These are phyloP conservation scores for Eutrigla gurnardus DNA, from an alignment of 2,797 vertebrate species.

Conservation along the genomic window DNA sequence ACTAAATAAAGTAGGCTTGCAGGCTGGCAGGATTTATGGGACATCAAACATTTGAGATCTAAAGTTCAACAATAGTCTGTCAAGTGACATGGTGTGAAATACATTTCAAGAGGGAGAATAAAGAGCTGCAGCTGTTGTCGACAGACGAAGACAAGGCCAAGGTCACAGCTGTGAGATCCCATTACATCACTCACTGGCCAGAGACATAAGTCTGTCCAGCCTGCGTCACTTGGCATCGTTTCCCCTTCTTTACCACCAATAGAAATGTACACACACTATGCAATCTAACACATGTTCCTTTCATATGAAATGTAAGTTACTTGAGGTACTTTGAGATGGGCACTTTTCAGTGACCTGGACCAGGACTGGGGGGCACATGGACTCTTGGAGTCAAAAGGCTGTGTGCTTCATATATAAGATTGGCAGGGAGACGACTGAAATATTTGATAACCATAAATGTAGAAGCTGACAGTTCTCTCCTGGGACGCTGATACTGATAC, in stretches of 20 bases:
- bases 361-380: neutral
- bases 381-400: neutral
- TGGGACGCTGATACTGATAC: neutral
- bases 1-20: slow-evolving; percentile 5
- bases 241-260: slow-evolving; percentile 21
- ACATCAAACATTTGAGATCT: slow-evolving; percentile 35
- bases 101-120: slow-evolving; percentile 64
- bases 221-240: slow-evolving; percentile 17
- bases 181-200: slow-evolving; percentile 67
- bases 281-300: neutral
- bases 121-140: slow-evolving; percentile 67
- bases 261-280: slow-evolving; percentile 10
- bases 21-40: slow-evolving; percentile 25
- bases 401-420: neutral
- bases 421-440: neutral
- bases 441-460: neutral
- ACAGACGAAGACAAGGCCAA: slow-evolving; percentile 67
- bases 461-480: neutral
- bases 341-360: neutral
- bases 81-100: slow-evolving; percentile 64
- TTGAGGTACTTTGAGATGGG: neutral
- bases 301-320: neutral
- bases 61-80: slow-evolving; percentile 56
- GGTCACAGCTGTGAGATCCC: slow-evolving; percentile 66
- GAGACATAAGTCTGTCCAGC: slow-evolving; percentile 24